Percentiles rank a stretch among this genome's conserved stretches.
Conservation (phyloP, 2,113 vertebrate genomes). For the Limanda limanda region DNA sequence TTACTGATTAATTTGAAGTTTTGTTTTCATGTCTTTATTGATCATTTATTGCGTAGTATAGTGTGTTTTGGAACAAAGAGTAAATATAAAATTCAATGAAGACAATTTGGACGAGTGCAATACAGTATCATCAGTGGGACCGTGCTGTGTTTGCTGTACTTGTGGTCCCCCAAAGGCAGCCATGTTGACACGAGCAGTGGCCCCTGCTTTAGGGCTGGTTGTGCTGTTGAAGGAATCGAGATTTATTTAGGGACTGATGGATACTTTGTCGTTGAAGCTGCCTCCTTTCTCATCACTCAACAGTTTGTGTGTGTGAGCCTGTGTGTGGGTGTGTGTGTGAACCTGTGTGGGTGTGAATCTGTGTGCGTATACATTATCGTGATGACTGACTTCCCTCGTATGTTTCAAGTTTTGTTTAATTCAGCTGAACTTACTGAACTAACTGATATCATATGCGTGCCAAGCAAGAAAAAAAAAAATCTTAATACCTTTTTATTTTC, state of each 20-base stretch:
- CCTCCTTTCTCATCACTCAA: constrained; percentile 41
- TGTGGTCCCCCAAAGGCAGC: constrained; percentile 28
- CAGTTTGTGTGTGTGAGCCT: constrained; percentile 13
- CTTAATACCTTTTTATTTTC: neutral
- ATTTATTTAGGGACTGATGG: constrained; percentile 26
- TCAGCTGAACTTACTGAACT: constrained; percentile 34
- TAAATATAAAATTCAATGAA: constrained; percentile 40
- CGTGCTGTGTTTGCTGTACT: constrained; percentile 30
- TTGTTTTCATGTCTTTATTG: constrained; percentile 17
- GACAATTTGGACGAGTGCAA: constrained; percentile 66
- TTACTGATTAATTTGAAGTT: constrained; percentile 24
- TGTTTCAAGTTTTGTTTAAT: constrained; percentile 23
- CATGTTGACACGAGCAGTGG: constrained; percentile 9
- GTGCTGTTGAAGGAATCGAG: constrained; percentile 48
- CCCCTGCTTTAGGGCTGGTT: neutral
- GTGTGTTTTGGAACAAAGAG: constrained; percentile 20
- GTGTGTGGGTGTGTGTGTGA: constrained; percentile 13
- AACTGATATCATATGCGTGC: constrained; percentile 40
- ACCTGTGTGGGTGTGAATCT: constrained; percentile 13
- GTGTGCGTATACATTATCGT: constrained; percentile 39
- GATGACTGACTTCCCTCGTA: neutral
- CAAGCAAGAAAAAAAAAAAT: constrained; percentile 32
- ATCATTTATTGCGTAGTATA: constrained; percentile 4
- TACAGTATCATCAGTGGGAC: constrained; percentile 43
- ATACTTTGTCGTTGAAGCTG: constrained; percentile 45